Conservation (phyloP, 2,888 invertebrate species). For the Aspidiotus rigidus region DNA sequence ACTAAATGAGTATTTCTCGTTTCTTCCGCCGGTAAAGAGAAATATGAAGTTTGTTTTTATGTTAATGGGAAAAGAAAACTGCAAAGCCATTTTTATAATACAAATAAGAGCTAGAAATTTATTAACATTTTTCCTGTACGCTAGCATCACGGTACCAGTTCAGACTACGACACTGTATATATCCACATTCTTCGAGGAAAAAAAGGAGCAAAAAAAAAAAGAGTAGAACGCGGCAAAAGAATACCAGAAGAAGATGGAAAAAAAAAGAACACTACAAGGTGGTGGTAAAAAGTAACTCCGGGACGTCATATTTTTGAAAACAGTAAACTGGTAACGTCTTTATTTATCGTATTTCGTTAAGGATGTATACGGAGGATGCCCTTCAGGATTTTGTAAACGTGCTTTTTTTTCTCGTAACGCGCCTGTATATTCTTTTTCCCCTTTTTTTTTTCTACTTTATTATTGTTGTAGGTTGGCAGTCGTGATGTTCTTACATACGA, state of each 20-base stretch:
- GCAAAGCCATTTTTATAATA: slow-evolving; percentile 26
- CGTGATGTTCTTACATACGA: too few relatives aligned
- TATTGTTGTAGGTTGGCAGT: not conserved
- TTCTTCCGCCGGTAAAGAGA: slow-evolving; percentile 11
- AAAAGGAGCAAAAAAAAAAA: too few relatives aligned
- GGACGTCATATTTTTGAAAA: slow-evolving; percentile 17
- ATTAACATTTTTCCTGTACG: slow-evolving; percentile 20
- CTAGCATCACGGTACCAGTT: too few relatives aligned
- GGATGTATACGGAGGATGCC: not conserved
- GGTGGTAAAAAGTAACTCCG: slow-evolving; percentile 25
- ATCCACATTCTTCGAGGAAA: not conserved
- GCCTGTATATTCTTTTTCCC: not conserved
- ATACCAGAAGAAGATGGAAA: too few relatives aligned
- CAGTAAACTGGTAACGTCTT: slow-evolving; percentile 3
- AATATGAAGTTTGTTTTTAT: slow-evolving; percentile 27
- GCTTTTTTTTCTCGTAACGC: not conserved
- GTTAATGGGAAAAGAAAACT: slow-evolving; percentile 30
- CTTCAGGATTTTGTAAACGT: not conserved
- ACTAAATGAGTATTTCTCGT: slow-evolving; percentile 20
- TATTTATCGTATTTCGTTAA: not conserved
- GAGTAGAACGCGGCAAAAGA: too few relatives aligned
- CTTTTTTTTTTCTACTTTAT: not conserved
- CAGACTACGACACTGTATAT: too few relatives aligned
- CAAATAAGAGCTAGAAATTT: slow-evolving; percentile 26
- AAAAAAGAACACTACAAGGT: slow-evolving; percentile 2